These are phyloP conservation scores for Argyrosomus regius DNA, from an alignment of 2,797 vertebrate species.

Conservation along the genomic window DNA sequence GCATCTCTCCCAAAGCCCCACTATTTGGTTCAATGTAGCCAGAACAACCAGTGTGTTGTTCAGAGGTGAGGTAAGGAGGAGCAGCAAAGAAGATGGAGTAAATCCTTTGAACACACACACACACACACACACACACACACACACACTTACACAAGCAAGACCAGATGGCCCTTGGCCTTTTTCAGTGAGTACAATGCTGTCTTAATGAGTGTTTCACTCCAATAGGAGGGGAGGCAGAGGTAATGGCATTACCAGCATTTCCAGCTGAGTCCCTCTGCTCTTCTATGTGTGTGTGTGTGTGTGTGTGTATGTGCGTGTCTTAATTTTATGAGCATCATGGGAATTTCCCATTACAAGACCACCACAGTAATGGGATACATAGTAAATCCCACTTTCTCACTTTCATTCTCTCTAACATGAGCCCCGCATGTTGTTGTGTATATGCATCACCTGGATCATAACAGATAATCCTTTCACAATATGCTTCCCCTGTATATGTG, in stretches of 20 bases:
- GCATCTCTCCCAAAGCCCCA: constrained; percentile 12
- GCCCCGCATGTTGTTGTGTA: background rate
- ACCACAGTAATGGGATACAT: constrained; percentile 31
- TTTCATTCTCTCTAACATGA: constrained; percentile 30
- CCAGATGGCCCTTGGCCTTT: constrained; percentile 56
- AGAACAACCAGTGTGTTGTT: constrained; percentile 18
- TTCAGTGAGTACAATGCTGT: constrained; percentile 45
- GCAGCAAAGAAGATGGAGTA: constrained; percentile 3
- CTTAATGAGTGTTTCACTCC: constrained; percentile 62
- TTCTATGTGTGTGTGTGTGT: constrained; percentile 12
- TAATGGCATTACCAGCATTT: constrained; percentile 69
- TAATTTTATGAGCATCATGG: constrained; percentile 52
- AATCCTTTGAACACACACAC: constrained; percentile 29
- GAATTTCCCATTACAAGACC: constrained; percentile 59
- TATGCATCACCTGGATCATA: constrained; percentile 55
- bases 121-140: constrained; percentile 38
- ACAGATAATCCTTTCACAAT: constrained; percentile 63
- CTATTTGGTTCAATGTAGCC: constrained; percentile 4
- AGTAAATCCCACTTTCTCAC: constrained; percentile 47
- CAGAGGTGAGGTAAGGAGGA: constrained; percentile 21
- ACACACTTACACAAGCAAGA: constrained; percentile 36
- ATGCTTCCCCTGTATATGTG: constrained; percentile 9
- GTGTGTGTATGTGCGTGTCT: constrained; percentile 24
- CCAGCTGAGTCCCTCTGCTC: constrained; percentile 60
- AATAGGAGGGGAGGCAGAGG: constrained; percentile 55